Evolutionary conservation across 2,113 vertebrate genomes (phyloP), one percentile per base, ranked within the genome.

Genomic region (Amphilophus citrinellus): DNA sequence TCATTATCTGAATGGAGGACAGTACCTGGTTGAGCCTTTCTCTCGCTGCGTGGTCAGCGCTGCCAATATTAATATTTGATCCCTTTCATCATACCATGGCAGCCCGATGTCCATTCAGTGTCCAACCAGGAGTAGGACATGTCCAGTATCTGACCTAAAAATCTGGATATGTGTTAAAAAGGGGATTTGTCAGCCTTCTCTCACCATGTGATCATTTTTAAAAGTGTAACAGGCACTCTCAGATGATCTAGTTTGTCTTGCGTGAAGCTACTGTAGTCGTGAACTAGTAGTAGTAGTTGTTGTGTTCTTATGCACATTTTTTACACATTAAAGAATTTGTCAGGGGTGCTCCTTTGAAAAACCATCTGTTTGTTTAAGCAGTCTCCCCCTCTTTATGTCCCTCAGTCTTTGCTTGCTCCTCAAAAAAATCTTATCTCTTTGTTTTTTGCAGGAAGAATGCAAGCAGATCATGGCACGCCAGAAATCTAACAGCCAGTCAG

Each of bases 401-500:
- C 7, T 2, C 24, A 47, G 57, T 20, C 10, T 27, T 15, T 37
- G 35, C 24, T 5, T 44, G 42, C 17, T 15, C 63, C 53, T 79
- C 44, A 76, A 24, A 60, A 39, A 22, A 30, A 18, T 62, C 71
- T 24, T 10, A 24, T 61, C 22, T 39, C 1, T 75, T 76, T 61
- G 32, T 78, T 58, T 58, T 79, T 80, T 81, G 50, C 95, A 99
- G 98, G 98, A 99, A 88, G 98, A 99, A 95, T 97, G 96, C 96
- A 97, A 98, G 88, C 98, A 98, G 91, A 97, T 98, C 60, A 93
- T 97, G 96, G 97, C 98, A n/a, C 97, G 96, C 13, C 98, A 99
- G 96, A 99, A 98, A 87, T 98, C 98, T 84, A 98, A 96, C 86
- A 98, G 98, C 17, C 98, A 99, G 92, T 97, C 97, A 0, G 98